phyloP scores from a whole-genome alignment of 2,113 vertebrate genomes.

The Trachemys scripta region DNA sequence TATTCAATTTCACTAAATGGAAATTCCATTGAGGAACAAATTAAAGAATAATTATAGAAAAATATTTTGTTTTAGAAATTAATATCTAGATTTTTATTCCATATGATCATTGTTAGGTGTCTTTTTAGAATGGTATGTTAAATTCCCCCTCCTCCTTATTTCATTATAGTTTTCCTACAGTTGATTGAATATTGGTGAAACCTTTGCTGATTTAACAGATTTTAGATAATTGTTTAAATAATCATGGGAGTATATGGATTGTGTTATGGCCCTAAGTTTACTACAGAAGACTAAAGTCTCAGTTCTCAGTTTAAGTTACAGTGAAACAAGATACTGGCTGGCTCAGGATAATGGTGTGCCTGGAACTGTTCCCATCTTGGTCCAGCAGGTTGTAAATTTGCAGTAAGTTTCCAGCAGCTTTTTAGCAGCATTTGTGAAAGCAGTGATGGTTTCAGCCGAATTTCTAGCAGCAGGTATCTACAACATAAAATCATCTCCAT shows the following conservation, averaged over 20 bases:
- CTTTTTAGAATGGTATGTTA: neutral
- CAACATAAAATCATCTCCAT: neutral
- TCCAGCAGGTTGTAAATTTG: neutral
- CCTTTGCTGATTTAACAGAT: neutral
- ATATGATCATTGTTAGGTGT: neutral
- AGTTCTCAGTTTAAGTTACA: neutral
- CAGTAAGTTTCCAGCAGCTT: neutral
- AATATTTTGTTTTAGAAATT: neutral
- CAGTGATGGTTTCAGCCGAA: neutral
- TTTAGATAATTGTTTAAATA: neutral
- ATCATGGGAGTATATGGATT: neutral
- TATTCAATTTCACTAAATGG: neutral
- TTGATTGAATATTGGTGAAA: neutral
- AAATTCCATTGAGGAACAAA: neutral
- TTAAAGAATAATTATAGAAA: neutral
- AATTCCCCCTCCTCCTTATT: neutral
- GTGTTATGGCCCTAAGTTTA: neutral
- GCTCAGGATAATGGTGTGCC: neutral
- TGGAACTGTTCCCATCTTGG: neutral
- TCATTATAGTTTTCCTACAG: neutral
- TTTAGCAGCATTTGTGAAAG: neutral
- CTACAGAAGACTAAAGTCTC: neutral
- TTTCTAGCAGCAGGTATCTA: neutral
- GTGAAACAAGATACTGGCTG: neutral
- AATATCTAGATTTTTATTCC: neutral